Percentiles rank a stretch among this genome's conserved stretches.
These are phyloP conservation scores for Pheosia gnoma DNA, from an alignment of 2,888 invertebrate species.

Conservation along the genomic window DNA sequence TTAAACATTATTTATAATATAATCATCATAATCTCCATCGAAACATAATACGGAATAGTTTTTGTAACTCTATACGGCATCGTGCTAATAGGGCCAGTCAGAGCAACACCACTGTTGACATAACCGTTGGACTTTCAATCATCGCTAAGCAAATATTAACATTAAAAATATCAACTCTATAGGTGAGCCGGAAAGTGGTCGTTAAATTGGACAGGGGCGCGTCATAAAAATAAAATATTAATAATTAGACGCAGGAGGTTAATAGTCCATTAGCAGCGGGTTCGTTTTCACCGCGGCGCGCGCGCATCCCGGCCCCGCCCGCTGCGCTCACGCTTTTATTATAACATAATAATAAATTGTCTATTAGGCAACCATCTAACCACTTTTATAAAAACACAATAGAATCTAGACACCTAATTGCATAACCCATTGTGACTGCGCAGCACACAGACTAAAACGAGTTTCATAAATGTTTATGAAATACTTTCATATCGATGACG, in stretches of 20 bases:
- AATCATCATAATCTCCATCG: slow-evolving; percentile 34
- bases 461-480: slow-evolving; percentile 55
- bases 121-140: slow-evolving; percentile 70
- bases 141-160: slow-evolving; percentile 68
- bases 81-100: slow-evolving; percentile 52
- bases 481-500: slow-evolving; percentile 57
- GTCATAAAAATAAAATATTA: slow-evolving; percentile 78
- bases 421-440: slow-evolving; percentile 20
- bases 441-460: slow-evolving; percentile 11
- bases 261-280: slow-evolving; percentile 71
- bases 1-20: slow-evolving; percentile 30
- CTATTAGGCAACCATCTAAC: slow-evolving; percentile 18
- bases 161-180: slow-evolving; percentile 66
- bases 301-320: slow-evolving; percentile 35
- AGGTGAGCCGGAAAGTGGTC: slow-evolving; percentile 72
- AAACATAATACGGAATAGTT: slow-evolving; percentile 53
- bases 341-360: slow-evolving; percentile 21
- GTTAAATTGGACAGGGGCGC: slow-evolving; percentile 67
- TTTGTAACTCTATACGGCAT: slow-evolving; percentile 57
- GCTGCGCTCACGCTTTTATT: slow-evolving; percentile 47
- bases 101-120: slow-evolving; percentile 48
- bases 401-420: slow-evolving; percentile 19
- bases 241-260: slow-evolving; percentile 72
- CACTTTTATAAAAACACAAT: slow-evolving; percentile 13
- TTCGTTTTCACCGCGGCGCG: slow-evolving; percentile 43